A percentile compares a stretch with the other conserved stretches of the same genome.
Conservation (phyloP, 2,797 vertebrate species). For the Tangara arthus region DNA sequence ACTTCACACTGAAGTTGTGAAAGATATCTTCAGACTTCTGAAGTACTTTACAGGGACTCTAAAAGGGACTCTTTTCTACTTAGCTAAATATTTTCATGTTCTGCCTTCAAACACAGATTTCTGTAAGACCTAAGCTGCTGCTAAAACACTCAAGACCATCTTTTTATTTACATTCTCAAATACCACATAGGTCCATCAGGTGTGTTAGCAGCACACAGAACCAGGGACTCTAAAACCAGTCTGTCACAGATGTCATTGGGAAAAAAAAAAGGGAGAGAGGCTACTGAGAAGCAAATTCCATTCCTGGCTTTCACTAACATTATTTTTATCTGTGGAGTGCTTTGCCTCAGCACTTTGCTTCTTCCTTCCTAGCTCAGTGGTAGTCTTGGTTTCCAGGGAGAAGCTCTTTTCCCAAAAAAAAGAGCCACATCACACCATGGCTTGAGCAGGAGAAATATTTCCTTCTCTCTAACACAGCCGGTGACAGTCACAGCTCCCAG, state of each 20-base stretch:
- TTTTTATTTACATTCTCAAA: not conserved
- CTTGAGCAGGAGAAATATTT: not conserved
- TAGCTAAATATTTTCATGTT: not conserved
- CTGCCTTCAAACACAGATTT: not conserved
- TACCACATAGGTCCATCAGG: fast-evolving
- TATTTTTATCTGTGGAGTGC: not conserved
- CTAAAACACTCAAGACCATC: not conserved
- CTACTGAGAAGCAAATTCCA: not conserved
- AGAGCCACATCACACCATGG: fast-evolving
- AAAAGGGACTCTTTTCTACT: not conserved
- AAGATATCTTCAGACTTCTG: not conserved
- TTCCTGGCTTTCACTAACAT: not conserved
- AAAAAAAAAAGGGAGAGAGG: not conserved
- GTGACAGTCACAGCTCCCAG: not conserved
- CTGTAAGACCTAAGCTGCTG: not conserved
- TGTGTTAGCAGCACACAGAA: not conserved
- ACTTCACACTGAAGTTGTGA: not conserved
- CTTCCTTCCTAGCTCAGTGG: not conserved
- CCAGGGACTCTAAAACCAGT: not conserved
- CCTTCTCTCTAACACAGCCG: not conserved
- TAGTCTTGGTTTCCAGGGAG: not conserved
- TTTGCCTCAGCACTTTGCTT: not conserved
- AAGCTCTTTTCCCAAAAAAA: not conserved
- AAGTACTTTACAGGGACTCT: not conserved
- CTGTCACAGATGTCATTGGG: not conserved